A percentile compares a stretch with the other conserved stretches of the same genome.
These are phyloP conservation scores for Paraplagusia blochii DNA, from an alignment of 2,113 vertebrate species.

Conservation along the genomic window DNA sequence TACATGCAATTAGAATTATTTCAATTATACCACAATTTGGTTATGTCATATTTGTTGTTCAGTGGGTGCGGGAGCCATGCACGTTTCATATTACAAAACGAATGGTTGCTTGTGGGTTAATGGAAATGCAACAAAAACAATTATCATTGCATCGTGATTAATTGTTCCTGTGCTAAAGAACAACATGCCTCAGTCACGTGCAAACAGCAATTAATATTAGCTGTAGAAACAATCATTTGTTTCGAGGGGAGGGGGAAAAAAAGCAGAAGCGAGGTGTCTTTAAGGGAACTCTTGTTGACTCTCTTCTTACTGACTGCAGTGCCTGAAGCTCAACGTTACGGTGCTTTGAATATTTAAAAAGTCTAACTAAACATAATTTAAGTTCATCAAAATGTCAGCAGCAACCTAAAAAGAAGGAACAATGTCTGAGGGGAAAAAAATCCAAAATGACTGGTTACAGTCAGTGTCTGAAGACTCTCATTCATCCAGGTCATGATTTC, in stretches of 20 bases:
- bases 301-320: slow-evolving; percentile 14
- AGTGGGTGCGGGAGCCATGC: slow-evolving; percentile 64
- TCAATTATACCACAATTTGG: slow-evolving; percentile 71
- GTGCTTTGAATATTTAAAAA: no score
- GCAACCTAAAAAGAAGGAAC: no score
- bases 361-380: no score
- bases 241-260: slow-evolving; percentile 41
- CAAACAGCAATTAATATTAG: slow-evolving; percentile 43
- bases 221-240: slow-evolving; percentile 32
- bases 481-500: no score
- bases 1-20: slow-evolving; percentile 93
- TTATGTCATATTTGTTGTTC: slow-evolving; percentile 62
- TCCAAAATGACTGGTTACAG: slow-evolving; percentile 2
- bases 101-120: slow-evolving; percentile 57
- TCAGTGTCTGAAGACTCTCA: no score
- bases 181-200: slow-evolving; percentile 61
- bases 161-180: slow-evolving; percentile 39
- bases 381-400: no score
- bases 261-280: slow-evolving; percentile 24
- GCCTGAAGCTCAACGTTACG: slow-evolving; percentile 1
- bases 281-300: slow-evolving; percentile 20
- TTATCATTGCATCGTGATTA: slow-evolving; percentile 46
- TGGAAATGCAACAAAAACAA: slow-evolving; percentile 42
- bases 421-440: slow-evolving; percentile 1
- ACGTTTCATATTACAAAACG: slow-evolving; percentile 55